Conservation (phyloP, 92 coral and sea anemone genomes). For the Pocillopora meandrina region DNA sequence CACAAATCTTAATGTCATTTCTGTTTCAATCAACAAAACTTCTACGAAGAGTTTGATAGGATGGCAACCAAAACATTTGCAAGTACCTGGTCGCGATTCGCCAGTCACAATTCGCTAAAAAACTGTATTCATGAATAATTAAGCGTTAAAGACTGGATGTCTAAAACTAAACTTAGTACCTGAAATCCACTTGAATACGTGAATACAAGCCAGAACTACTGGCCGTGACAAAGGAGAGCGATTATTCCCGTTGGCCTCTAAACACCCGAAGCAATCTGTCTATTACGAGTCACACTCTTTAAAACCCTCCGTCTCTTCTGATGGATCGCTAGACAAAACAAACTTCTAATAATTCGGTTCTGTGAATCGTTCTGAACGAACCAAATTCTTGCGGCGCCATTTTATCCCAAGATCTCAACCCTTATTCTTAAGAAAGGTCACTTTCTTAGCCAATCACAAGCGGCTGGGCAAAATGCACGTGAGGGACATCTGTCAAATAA, state of each 20-base stretch:
- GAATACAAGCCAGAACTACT: constrained; percentile 30
- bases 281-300: neutral
- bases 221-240: neutral
- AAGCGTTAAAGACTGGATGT: constrained; percentile 7
- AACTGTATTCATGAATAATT: constrained; percentile 34
- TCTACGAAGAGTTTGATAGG: neutral
- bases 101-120: constrained; percentile 1
- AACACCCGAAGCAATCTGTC: neutral
- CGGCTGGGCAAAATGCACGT: constrained; percentile 14
- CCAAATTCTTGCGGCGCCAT: constrained; percentile 47
- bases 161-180: constrained; percentile 30
- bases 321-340: constrained; percentile 16
- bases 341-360: neutral
- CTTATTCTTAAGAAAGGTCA: constrained; percentile 46
- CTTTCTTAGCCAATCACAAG: constrained; percentile 35
- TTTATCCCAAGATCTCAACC: constrained; percentile 35
- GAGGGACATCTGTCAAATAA: constrained; percentile 47
- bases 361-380: constrained; percentile 10
- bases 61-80: neutral
- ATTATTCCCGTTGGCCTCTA: neutral
- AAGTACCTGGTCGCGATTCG: constrained; percentile 4
- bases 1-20: neutral
- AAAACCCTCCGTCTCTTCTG: neutral
- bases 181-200: constrained; percentile 38
- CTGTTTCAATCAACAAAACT: neutral